A percentile compares a stretch with the other conserved stretches of the same genome.
These are phyloP conservation scores for Lordiphosa clarofinis DNA, from an alignment of 1,140 invertebrate species.

Conservation along the genomic window DNA sequence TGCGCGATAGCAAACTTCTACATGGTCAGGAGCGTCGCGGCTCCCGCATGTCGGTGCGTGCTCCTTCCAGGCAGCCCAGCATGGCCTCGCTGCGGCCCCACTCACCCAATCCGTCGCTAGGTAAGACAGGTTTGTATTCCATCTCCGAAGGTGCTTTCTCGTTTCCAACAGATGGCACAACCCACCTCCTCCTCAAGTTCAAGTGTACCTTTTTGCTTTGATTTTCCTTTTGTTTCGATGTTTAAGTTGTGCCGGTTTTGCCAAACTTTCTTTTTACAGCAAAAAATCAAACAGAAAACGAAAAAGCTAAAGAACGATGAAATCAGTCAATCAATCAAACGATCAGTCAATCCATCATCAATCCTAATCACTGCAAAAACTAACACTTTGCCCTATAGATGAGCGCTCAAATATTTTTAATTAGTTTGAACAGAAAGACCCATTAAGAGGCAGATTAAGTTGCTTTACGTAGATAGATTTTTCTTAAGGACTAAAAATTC, in stretches of 20 bases:
- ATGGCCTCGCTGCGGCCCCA: slow-evolving; percentile 89
- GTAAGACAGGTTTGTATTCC: slow-evolving; percentile 83
- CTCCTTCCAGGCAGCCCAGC: slow-evolving; percentile 89
- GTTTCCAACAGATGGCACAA: neutral
- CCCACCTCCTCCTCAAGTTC: neutral
- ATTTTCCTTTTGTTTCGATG: slow-evolving; percentile 28
- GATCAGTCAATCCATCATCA: slow-evolving; percentile 43
- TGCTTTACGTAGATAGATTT: no score
- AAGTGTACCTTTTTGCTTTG: slow-evolving; percentile 29
- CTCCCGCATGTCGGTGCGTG: slow-evolving; percentile 87
- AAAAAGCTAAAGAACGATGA: slow-evolving; percentile 13
- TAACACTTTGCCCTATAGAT: neutral
- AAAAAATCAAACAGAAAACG: slow-evolving; percentile 27
- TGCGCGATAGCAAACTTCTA: slow-evolving; percentile 89
- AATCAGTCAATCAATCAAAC: slow-evolving; percentile 28
- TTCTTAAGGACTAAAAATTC: no score
- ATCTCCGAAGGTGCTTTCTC: slow-evolving; percentile 15
- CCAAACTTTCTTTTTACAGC: slow-evolving; percentile 50
- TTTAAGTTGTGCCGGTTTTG: slow-evolving; percentile 40
- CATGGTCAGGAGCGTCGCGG: slow-evolving; percentile 88
- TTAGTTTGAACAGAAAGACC: no score
- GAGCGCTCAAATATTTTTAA: no score
- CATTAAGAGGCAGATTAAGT: no score
- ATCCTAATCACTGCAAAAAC: neutral
- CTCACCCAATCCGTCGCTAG: slow-evolving; percentile 88